Percentiles rank a stretch among this genome's conserved stretches.
These are phyloP conservation scores for Venustaconcha ellipsiformis DNA, from an alignment of 1,140 invertebrate genomes.

Conservation along the genomic window DNA sequence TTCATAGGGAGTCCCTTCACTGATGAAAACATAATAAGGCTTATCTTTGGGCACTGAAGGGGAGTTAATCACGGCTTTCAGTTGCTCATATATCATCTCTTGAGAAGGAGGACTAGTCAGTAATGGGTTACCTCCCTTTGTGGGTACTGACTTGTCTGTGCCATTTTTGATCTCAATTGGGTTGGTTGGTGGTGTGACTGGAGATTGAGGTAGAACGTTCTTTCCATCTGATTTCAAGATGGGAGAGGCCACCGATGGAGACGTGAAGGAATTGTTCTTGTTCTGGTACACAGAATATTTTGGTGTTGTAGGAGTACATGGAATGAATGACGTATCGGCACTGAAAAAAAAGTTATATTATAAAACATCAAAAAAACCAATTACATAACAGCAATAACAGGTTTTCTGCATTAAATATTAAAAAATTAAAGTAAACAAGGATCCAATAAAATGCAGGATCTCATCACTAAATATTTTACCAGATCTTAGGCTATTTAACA, in stretches of 20 bases:
- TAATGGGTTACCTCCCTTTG: no score
- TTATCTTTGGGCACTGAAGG: conserved; percentile 12
- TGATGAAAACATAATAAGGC: conserved; percentile 24
- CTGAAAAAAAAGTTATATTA: conserved; percentile 20
- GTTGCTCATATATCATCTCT: no score
- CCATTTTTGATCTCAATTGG: no score
- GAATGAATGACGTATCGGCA: conserved; percentile 46
- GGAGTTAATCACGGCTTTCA: conserved; percentile 5
- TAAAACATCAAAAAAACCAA: no score
- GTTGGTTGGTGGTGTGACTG: no score
- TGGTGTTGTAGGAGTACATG: conserved; percentile 39
- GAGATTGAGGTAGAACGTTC: no score
- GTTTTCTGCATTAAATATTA: background rate
- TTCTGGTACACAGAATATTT: background rate
- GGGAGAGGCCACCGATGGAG: conserved; percentile 6
- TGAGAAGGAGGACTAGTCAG: no score
- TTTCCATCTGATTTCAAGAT: no score
- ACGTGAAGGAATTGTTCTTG: background rate
- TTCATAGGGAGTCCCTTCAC: conserved; percentile 18
- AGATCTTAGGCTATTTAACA: no score
- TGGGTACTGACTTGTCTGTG: no score
- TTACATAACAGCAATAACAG: no score
- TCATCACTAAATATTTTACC: background rate
- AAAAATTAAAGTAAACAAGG: background rate
- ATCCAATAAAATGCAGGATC: background rate